Base-by-base conservation (phyloP, 2,888 invertebrate species). In the Hemicrepidius hirtus region DNA sequence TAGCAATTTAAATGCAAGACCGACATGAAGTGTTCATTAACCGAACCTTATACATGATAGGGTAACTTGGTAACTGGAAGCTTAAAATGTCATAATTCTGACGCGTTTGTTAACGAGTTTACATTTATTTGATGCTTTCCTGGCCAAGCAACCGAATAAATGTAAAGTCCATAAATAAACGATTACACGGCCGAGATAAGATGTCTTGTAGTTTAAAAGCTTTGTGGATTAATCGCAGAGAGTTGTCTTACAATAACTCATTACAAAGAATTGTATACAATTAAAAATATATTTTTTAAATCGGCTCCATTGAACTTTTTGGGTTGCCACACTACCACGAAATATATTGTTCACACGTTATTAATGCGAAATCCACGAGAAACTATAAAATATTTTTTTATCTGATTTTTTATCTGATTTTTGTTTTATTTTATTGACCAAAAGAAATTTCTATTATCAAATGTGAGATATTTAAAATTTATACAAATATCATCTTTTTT, bases 1-100 rank as follows among this genome's bases (percentile, higher is more conserved):
- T 62, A 28, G 68, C 37, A 68, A 68, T 68, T 68, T 68, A 68
- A 60, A 68, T 68, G 68, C 68, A 68, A 68, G 68, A 62, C 68
- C 37, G 60, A 41, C 67, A 67, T 67, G 55, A 59, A 67, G 46
- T 67, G 67, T 67, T 67, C 57, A 67, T 67, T 67, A 67, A 60
- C 62, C 40, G 28, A 35, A 41, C 62, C 35, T 46, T 60, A 62
- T 62, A 53, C 60, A 49, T 53, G 37, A 68, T 60, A 49, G 50
- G 46, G 62, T 21, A 60, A 41, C 68, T 68, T 68, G 32, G 13
- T 13, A 35, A 46, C 46, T 32, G 28, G 41, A 46, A 35, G 59
- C 68, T 68, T 49, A 60, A 68, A 59, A 59, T 32, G 62, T 41
- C 50, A 67, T 67, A 57, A 67, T 67, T 67, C 21, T 57, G 40